These are phyloP conservation scores for Arrhopalites spinosus DNA, from an alignment of 2,888 invertebrate species.

Conservation along the genomic window DNA sequence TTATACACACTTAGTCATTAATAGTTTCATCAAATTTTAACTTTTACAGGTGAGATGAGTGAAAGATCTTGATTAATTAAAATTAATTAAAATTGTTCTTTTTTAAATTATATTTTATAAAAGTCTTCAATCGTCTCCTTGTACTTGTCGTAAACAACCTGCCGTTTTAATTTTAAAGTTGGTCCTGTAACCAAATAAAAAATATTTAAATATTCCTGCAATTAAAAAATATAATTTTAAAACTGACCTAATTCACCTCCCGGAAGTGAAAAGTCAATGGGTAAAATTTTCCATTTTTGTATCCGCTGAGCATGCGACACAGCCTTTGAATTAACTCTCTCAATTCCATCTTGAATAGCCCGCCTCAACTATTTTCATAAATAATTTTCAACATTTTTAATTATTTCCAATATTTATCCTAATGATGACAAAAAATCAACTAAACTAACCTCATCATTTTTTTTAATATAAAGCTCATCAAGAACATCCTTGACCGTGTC, in stretches of 20 bases:
- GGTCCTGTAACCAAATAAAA: not conserved
- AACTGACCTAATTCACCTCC: slow-evolving; percentile 79
- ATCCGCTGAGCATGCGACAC: slow-evolving; percentile 86
- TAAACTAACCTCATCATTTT: slow-evolving; percentile 58
- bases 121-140: not conserved
- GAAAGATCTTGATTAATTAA: too few relatives aligned
- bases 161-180: slow-evolving; percentile 1
- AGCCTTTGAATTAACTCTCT: slow-evolving; percentile 75
- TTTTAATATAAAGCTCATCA: slow-evolving; percentile 65
- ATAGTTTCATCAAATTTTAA: too few relatives aligned
- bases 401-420: too few relatives aligned
- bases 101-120: too few relatives aligned
- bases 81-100: too few relatives aligned
- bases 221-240: not conserved
- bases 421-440: too few relatives aligned
- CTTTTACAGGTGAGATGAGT: too few relatives aligned
- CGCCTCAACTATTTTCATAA: slow-evolving; percentile 74
- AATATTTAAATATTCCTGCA: not conserved
- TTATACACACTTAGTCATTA: too few relatives aligned
- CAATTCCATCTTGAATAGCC: slow-evolving; percentile 80
- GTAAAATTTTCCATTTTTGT: slow-evolving; percentile 83
- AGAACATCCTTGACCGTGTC: slow-evolving; percentile 75
- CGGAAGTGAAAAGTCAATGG: slow-evolving; percentile 80
- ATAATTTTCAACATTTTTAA: too few relatives aligned
- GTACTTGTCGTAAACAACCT: not conserved